phyloP scores from a whole-genome alignment of 2,888 invertebrate species.

The Thymelicus lineola region DNA sequence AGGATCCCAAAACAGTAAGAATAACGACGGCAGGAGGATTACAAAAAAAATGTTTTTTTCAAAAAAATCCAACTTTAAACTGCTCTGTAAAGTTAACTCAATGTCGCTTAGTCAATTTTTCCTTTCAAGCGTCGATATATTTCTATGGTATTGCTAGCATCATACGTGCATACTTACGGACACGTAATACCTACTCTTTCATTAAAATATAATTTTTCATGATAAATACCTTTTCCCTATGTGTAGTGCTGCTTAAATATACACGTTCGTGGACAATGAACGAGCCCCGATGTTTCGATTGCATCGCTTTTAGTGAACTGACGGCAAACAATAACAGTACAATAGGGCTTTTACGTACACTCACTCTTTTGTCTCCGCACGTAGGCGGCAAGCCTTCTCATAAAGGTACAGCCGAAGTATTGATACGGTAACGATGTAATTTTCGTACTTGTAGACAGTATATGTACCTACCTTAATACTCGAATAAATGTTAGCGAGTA shows the following conservation, averaged over 20 bases:
- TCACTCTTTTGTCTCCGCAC: slow-evolving; percentile 65
- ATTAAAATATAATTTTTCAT: not conserved
- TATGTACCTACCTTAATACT: too few relatives aligned
- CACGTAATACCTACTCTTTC: not conserved
- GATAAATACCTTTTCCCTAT: slow-evolving; percentile 12
- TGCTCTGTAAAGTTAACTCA: too few relatives aligned
- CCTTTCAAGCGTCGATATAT: too few relatives aligned
- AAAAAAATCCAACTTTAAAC: too few relatives aligned
- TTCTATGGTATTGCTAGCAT: too few relatives aligned
- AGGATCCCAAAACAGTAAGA: too few relatives aligned
- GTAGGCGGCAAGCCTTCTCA: slow-evolving; percentile 41
- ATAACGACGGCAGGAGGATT: too few relatives aligned
- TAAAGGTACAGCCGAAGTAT: slow-evolving; percentile 33
- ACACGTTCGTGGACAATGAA: slow-evolving; percentile 34
- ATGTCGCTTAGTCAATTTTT: too few relatives aligned
- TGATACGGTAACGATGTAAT: slow-evolving; percentile 24
- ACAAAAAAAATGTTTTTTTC: too few relatives aligned
- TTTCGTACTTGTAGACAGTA: slow-evolving; percentile 13
- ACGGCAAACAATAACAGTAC: slow-evolving; percentile 70
- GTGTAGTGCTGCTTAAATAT: slow-evolving; percentile 9
- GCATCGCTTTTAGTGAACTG: slow-evolving; percentile 67
- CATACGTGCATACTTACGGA: too few relatives aligned
- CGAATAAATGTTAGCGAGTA: too few relatives aligned
- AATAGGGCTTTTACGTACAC: slow-evolving; percentile 73
- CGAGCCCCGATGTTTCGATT: slow-evolving; percentile 55